Evolutionary conservation across 2,113 vertebrate species (phyloP).

Genomic region (Australoheros scitulus): DNA sequence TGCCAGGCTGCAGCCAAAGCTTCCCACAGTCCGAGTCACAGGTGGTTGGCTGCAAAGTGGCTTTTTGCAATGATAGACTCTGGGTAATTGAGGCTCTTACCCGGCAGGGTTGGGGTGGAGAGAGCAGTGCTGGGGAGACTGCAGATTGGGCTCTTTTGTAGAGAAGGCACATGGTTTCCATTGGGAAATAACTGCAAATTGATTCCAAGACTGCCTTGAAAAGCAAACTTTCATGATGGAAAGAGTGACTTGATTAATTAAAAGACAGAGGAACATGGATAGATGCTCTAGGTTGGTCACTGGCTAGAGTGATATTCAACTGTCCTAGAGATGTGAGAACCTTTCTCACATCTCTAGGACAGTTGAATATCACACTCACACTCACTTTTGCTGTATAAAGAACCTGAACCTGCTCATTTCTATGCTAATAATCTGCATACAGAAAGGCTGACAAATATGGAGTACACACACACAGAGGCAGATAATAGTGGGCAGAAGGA

Average conservation of each 20-base stretch:
- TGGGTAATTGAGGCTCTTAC: slow-evolving; percentile 72
- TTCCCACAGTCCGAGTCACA: slow-evolving; percentile 69
- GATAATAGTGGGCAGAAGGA: slow-evolving; percentile 59
- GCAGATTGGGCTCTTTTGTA: slow-evolving; percentile 54
- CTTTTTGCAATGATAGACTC: slow-evolving; percentile 71
- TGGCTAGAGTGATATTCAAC: not conserved
- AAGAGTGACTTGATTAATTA: slow-evolving; percentile 15
- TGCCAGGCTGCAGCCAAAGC: slow-evolving; percentile 31
- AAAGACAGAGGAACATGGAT: not conserved
- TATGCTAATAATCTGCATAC: slow-evolving; percentile 56
- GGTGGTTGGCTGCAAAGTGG: slow-evolving; percentile 76
- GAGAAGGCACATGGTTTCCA: slow-evolving; percentile 36
- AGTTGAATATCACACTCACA: too few species aligned
- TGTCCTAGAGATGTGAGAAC: not conserved
- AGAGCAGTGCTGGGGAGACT: slow-evolving; percentile 22
- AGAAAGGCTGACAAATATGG: slow-evolving; percentile 45
- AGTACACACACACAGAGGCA: slow-evolving; percentile 31
- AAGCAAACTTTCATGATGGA: slow-evolving; percentile 42
- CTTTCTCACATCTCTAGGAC: too few species aligned
- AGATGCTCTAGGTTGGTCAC: not conserved
- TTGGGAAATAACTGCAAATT: slow-evolving; percentile 45
- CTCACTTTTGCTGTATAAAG: slow-evolving; percentile 14
- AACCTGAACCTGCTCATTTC: slow-evolving; percentile 58
- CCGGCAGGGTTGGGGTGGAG: slow-evolving; percentile 30
- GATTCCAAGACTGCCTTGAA: slow-evolving; percentile 45